Conservation (phyloP, 2,797 vertebrate species). For the Champsocephalus esox region DNA sequence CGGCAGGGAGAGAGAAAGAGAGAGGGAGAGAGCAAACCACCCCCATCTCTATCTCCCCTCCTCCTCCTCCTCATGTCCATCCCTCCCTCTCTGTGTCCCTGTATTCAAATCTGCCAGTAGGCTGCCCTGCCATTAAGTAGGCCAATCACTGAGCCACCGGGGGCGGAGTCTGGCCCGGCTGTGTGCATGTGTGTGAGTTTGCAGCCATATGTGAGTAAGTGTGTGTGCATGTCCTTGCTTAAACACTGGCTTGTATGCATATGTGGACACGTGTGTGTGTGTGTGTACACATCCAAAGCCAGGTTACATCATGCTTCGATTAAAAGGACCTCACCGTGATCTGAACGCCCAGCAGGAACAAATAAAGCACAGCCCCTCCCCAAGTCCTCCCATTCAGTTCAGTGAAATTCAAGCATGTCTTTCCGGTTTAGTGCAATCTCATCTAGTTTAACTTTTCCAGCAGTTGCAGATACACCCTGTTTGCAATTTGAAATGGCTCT, state of each 20-base stretch:
- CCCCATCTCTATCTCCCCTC: constrained; percentile 73
- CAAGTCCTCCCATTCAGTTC: not conserved
- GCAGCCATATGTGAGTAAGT: constrained; percentile 18
- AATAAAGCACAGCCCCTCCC: not conserved
- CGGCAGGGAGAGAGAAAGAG: constrained; percentile 74
- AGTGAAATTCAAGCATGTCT: not conserved
- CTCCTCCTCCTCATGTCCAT: constrained; percentile 31
- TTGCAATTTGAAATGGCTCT: not conserved
- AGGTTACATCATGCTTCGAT: not conserved
- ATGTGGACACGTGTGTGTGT: not conserved
- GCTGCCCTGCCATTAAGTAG: constrained; percentile 75
- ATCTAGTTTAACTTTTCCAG: not conserved
- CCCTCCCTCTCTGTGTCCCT: constrained; percentile 79
- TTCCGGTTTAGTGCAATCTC: constrained; percentile 4
- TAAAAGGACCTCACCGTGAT: not conserved
- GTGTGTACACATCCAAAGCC: not conserved
- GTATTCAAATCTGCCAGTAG: constrained; percentile 87
- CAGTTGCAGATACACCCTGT: not conserved
- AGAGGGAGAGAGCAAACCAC: constrained; percentile 61
- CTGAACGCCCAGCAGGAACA: not conserved
- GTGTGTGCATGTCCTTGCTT: not conserved
- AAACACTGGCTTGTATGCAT: not conserved
- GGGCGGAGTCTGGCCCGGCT: constrained; percentile 79
- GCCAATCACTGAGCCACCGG: constrained; percentile 83
- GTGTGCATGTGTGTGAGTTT: constrained; percentile 26